phyloP scores from a whole-genome alignment of 2,888 invertebrate species.

The Andricus curvator region DNA sequence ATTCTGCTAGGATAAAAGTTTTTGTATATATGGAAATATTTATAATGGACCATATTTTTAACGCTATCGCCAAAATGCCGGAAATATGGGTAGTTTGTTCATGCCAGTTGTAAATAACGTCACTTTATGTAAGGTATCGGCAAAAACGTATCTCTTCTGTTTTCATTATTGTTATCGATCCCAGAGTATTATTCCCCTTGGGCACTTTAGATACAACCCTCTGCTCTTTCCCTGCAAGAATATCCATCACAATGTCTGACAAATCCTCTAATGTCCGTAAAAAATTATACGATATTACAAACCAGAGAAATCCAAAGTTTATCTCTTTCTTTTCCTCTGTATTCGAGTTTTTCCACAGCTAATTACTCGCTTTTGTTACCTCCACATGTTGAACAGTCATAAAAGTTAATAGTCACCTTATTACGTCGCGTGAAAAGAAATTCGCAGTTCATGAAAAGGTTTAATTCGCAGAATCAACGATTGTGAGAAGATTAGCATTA shows the following conservation, averaged over 20 bases:
- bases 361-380: conserved; percentile 10
- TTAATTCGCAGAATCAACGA: neutral
- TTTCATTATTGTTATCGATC: conserved; percentile 19
- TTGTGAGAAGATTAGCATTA: neutral
- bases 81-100: neutral
- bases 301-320: neutral
- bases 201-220: conserved; percentile 23
- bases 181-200: conserved; percentile 18
- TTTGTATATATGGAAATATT: neutral
- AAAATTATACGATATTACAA: conserved; percentile 28
- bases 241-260: neutral
- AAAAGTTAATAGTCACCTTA: neutral
- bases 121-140: neutral
- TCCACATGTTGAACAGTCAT: conserved; percentile 10
- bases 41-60: neutral
- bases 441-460: neutral
- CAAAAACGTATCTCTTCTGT: conserved; percentile 4
- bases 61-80: neutral
- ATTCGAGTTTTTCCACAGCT: neutral
- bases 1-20: no score
- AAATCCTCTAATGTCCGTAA: conserved; percentile 19
- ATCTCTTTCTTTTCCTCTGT: neutral
- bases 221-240: neutral
- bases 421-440: conserved; percentile 6
- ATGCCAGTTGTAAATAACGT: neutral